Base-by-base conservation (phyloP, 2,797 vertebrate species). In the Acomys russatus region DNA sequence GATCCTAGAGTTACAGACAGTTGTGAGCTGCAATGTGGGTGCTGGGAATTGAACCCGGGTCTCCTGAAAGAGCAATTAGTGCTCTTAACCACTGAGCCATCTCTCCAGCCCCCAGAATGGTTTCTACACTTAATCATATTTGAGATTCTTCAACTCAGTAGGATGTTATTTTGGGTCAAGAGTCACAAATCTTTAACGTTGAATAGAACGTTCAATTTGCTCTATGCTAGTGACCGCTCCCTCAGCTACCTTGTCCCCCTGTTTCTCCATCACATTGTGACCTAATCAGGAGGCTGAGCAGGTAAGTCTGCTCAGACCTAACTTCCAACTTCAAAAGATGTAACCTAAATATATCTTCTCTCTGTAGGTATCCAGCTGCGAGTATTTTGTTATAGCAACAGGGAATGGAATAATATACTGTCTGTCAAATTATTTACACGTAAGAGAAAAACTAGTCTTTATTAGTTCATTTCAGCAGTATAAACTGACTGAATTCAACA, bases 391-490 rank as follows among this genome's bases (percentile, higher is more conserved):
- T 73, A 54, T 9, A 74, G 33, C 38, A 82, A 74, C 8, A 64
- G 44, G 18, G 80, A 78, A 38, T 8, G 28, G 10, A 63, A 11
- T 49, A 73, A 54, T 23, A n/a, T 1, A n/a, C 17, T 87, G 44
- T 49, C 78, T 64, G 35, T 71, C 80, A 91, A 77, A 77, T 74
- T 82, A 89, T 22, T 20, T 88, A 23, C n/a, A 23, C 22, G 17
- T 88, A n/a, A 80, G 38, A 83, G 35, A 80, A 95, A 77, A 94
- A 59, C 30, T 25, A 96, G 85, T 49, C 20, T 87, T 86, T 76
- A 59, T 76, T 25, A 71, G 54, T 2, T 91, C 49, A 76, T 80
- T 70, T 61, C 51, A 79, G 74, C 9, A 93, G 22, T 22, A 93
- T n/a, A 38, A 84, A 90, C 44, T 89, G 63, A 78, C 30, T 44